phyloP scores from a whole-genome alignment of 2,113 vertebrate genomes.

The Rhegmatorhina hoffmannsi region DNA sequence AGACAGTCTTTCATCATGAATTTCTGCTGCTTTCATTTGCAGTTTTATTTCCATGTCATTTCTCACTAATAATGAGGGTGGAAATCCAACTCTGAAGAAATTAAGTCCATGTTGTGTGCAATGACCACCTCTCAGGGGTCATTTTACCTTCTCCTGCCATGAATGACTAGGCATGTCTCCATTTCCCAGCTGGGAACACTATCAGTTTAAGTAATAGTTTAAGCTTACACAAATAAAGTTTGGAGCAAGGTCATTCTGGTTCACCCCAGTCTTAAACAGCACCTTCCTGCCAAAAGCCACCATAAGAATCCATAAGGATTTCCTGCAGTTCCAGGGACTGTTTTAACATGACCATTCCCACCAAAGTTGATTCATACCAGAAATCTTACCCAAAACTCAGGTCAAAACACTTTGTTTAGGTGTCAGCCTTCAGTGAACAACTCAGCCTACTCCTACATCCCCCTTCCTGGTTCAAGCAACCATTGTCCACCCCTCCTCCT shows the following conservation, averaged over 20 bases:
- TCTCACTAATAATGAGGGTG: neutral
- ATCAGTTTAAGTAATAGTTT: neutral
- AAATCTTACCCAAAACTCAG: neutral
- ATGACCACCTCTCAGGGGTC: neutral
- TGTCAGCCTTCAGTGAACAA: neutral
- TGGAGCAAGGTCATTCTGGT: conserved; percentile 23
- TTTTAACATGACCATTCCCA: neutral
- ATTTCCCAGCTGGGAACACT: neutral
- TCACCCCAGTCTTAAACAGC: neutral
- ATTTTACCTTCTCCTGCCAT: neutral
- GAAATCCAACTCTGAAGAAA: neutral
- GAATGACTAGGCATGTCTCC: neutral
- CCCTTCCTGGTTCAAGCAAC: neutral
- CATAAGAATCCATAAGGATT: neutral
- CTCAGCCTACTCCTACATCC: neutral
- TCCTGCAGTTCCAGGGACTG: neutral
- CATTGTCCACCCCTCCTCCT: neutral
- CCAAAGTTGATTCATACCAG: neutral
- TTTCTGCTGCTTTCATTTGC: neutral
- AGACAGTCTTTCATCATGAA: neutral
- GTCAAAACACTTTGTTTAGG: neutral
- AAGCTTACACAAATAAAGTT: conserved; percentile 26
- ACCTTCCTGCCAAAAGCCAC: neutral
- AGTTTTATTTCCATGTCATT: neutral
- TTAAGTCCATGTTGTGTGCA: neutral